These are phyloP conservation scores for Sesamia nonagrioides DNA, from an alignment of 1,140 invertebrate genomes.

Conservation along the genomic window DNA sequence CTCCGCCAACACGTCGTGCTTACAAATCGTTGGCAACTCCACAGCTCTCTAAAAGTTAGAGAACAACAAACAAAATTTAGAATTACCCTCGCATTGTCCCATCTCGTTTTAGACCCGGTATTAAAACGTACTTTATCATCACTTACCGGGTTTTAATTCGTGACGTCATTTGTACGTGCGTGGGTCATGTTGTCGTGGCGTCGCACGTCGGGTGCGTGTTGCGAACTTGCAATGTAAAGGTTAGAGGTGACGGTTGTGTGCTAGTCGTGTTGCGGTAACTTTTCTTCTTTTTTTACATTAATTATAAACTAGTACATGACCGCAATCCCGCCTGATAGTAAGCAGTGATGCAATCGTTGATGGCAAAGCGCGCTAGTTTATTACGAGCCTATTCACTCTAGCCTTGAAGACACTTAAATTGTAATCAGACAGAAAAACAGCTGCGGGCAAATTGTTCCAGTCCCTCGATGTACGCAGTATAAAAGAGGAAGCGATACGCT, in stretches of 20 bases:
- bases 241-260: not conserved
- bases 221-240: slow-evolving; percentile 5
- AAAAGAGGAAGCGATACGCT: no score
- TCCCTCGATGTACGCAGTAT: no score
- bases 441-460: no score
- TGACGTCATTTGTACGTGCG: slow-evolving; percentile 36
- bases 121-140: slow-evolving; percentile 43
- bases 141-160: slow-evolving; percentile 25
- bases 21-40: not conserved
- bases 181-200: not conserved
- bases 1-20: not conserved
- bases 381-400: no score
- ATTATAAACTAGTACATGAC: no score
- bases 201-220: not conserved
- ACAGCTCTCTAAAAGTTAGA: slow-evolving; percentile 18
- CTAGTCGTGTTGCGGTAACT: not conserved
- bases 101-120: slow-evolving; percentile 25
- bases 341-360: no score
- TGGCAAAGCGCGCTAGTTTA: no score
- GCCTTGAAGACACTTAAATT: no score
- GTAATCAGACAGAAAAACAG: no score
- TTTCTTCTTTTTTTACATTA: no score
- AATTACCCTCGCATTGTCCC: not conserved
- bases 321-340: no score
- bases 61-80: slow-evolving; percentile 18